Conservation (phyloP, 2,888 invertebrate genomes). For the Orchesellides sinensis region DNA sequence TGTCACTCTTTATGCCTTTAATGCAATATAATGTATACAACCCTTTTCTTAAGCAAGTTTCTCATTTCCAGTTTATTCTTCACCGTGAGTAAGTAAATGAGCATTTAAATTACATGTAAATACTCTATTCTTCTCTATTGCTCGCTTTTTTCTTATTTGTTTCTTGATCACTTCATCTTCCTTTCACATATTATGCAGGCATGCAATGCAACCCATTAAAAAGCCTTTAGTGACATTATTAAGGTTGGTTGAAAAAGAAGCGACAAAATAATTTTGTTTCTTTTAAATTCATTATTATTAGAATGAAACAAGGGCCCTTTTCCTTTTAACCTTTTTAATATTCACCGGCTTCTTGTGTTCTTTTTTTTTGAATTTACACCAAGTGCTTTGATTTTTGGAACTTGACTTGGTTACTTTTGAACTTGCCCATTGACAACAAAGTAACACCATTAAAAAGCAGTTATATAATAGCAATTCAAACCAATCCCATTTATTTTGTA, state of each 20-base stretch:
- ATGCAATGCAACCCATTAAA: conserved; percentile 1
- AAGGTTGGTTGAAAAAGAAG: too few relatives aligned
- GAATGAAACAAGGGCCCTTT: not conserved
- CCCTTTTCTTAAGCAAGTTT: not conserved
- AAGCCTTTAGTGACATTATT: conserved; percentile 7
- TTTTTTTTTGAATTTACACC: not conserved
- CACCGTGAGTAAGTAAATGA: not conserved
- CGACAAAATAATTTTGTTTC: not conserved
- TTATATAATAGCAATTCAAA: not conserved
- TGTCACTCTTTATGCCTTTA: not conserved
- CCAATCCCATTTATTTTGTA: not conserved
- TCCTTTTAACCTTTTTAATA: not conserved
- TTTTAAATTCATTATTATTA: too few relatives aligned
- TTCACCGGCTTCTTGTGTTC: not conserved
- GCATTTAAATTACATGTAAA: conserved; percentile 55
- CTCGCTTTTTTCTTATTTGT: not conserved
- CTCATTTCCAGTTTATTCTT: too few relatives aligned
- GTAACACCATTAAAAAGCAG: conserved; percentile 1
- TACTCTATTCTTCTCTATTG: not conserved
- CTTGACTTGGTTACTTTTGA: not conserved
- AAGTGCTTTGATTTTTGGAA: not conserved
- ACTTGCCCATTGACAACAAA: conserved; percentile 7
- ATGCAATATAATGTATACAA: not conserved
- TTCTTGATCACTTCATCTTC: conserved; percentile 48
- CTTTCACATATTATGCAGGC: not conserved